Conservation (phyloP, 2,113 vertebrate species). For the Pyxicephalus adspersus region DNA sequence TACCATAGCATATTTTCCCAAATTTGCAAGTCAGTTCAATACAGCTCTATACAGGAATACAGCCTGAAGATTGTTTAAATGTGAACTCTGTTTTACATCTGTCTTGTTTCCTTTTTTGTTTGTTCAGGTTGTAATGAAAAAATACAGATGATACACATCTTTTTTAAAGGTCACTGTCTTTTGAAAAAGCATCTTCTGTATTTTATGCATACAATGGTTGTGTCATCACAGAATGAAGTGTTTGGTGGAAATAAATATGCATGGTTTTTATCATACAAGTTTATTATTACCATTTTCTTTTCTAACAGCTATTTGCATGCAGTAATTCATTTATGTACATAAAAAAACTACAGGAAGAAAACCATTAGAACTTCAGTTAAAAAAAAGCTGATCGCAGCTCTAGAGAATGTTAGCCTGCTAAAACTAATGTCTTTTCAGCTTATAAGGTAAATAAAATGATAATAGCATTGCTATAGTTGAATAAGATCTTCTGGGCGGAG, state of each 20-base stretch:
- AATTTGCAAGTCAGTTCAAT: too few species aligned
- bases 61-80: background rate
- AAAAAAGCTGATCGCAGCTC: too few species aligned
- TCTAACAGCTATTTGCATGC: background rate
- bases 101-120: background rate
- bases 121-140: constrained; percentile 31
- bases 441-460: too few species aligned
- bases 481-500: too few species aligned
- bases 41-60: background rate
- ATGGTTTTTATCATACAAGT: constrained; percentile 27
- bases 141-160: constrained; percentile 27
- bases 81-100: constrained; percentile 20
- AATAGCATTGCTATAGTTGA: too few species aligned
- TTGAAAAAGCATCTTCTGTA: constrained; percentile 11
- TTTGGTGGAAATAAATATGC: background rate
- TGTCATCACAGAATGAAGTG: background rate
- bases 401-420: too few species aligned
- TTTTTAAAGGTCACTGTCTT: constrained; percentile 18
- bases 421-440: too few species aligned
- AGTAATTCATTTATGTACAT: background rate
- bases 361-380: too few species aligned
- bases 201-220: constrained; percentile 2
- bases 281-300: background rate
- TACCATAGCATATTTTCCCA: too few species aligned
- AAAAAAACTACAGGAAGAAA: too few species aligned